Conservation (phyloP, 53 echinoderm and acorn worm species). For the Stichopus horrens region DNA sequence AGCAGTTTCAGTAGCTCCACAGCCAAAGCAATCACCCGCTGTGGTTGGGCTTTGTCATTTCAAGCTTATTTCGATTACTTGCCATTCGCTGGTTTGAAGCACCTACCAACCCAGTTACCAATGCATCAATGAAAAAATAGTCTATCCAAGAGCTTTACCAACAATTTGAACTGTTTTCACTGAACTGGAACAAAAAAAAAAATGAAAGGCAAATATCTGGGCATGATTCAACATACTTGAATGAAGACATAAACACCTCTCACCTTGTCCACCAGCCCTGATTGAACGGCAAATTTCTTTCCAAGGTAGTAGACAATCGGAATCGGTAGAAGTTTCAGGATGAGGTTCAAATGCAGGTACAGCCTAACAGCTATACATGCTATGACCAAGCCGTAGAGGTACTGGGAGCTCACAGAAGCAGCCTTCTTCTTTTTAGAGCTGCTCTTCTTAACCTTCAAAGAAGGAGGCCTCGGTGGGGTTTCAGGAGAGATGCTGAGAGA, state of each 20-base stretch:
- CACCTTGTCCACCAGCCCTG: conserved; percentile 69
- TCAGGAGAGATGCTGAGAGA: conserved; percentile 56
- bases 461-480: neutral
- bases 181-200: too few species aligned
- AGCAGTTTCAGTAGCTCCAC: too few species aligned
- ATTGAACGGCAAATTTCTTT: conserved; percentile 66
- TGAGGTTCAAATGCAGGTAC: conserved; percentile 84
- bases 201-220: too few species aligned
- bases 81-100: too few species aligned
- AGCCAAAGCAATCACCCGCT: too few species aligned
- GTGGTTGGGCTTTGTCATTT: too few species aligned
- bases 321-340: conserved; percentile 77
- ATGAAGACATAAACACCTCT: neutral
- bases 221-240: too few species aligned
- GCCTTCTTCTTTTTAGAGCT: conserved; percentile 2
- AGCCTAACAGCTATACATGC: conserved; percentile 80
- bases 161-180: too few species aligned
- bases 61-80: too few species aligned
- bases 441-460: neutral
- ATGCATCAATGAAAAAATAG: too few species aligned
- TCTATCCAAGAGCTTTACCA: too few species aligned
- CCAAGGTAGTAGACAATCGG: conserved; percentile 74
- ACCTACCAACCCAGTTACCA: too few species aligned
- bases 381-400: conserved; percentile 75
- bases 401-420: conserved; percentile 59